Evolutionary conservation across 2,113 vertebrate species (phyloP).

Genomic region (Carassius auratus): DNA sequence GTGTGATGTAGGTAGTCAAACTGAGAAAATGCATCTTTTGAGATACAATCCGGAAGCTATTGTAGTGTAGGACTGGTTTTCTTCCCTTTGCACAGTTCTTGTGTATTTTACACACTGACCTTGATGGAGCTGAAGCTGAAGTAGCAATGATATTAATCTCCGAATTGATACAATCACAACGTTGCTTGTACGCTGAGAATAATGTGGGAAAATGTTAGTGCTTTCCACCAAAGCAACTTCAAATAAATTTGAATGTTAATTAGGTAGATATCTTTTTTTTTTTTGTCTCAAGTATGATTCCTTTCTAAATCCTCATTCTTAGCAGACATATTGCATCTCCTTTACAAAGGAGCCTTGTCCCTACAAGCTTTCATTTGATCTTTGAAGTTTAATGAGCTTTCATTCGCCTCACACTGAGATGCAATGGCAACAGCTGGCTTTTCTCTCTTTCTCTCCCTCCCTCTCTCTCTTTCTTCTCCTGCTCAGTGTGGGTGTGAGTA

Average conservation of each 20-base stretch:
- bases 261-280: neutral
- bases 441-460: constrained; percentile 39
- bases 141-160: neutral
- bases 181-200: neutral
- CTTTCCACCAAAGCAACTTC: neutral
- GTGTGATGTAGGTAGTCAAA: neutral
- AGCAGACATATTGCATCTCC: constrained; percentile 46
- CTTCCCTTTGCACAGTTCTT: neutral
- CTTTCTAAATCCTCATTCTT: constrained; percentile 32
- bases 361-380: constrained; percentile 55
- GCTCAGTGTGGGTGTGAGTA: constrained; percentile 38
- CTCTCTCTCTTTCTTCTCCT: constrained; percentile 28
- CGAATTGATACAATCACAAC: neutral
- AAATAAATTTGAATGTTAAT: constrained; percentile 12
- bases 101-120: neutral
- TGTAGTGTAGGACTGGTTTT: neutral
- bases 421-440: constrained; percentile 61
- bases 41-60: neutral
- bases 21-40: neutral
- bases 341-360: constrained; percentile 54
- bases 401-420: constrained; percentile 57
- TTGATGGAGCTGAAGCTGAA: neutral
- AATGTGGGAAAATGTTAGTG: neutral
- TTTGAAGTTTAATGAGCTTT: constrained; percentile 61
- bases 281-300: constrained; percentile 15